Evolutionary conservation across 1,140 invertebrate genomes (phyloP).

Genomic region (Trichonephila clavipes): DNA sequence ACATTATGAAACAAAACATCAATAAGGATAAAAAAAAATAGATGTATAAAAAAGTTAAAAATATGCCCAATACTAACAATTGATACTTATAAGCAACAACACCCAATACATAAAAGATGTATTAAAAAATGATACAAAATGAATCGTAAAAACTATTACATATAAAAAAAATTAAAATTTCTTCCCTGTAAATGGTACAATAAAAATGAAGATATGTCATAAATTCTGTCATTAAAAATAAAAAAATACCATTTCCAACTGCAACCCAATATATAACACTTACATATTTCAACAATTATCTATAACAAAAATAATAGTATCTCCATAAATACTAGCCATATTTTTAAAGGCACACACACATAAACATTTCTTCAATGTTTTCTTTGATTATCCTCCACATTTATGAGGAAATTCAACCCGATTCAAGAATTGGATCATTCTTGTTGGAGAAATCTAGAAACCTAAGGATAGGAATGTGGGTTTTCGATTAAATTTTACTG

Average conservation of each 20-base stretch:
- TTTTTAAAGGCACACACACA: slow-evolving; percentile 37
- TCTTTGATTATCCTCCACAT: neutral
- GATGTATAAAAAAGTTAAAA: neutral
- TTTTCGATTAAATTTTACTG: neutral
- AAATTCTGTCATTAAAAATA: neutral
- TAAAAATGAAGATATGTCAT: neutral
- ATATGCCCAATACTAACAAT: neutral
- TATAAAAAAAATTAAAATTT: neutral
- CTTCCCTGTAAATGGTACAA: neutral
- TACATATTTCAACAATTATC: neutral
- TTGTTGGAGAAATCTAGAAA: neutral
- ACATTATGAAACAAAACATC: neutral
- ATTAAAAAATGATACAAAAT: neutral
- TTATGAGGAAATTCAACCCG: neutral
- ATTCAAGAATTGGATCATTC: too few species aligned
- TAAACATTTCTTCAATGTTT: neutral
- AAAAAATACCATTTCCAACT: slow-evolving; percentile 12
- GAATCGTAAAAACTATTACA: neutral
- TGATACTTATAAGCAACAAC: too few species aligned
- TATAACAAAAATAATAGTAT: slow-evolving; percentile 13
- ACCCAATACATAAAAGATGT: neutral
- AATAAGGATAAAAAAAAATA: neutral
- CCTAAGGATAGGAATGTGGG: neutral
- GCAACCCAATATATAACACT: neutral
- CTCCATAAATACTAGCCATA: slow-evolving; percentile 7